These are phyloP conservation scores for Leptobrachium leishanense DNA, from an alignment of 2,113 vertebrate genomes.

Conservation along the genomic window DNA sequence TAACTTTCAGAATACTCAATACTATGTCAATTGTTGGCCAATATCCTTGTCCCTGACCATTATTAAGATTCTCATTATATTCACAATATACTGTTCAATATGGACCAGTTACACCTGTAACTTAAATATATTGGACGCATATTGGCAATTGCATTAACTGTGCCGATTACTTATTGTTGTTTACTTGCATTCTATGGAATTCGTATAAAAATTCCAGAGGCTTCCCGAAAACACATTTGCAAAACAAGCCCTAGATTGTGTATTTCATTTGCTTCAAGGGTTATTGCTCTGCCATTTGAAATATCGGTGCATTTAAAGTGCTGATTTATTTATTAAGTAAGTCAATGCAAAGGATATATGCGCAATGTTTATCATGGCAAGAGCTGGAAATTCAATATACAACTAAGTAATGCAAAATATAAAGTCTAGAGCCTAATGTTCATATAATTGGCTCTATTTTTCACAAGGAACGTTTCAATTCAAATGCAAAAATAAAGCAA, in stretches of 20 bases:
- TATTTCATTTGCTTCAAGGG: conserved; percentile 9
- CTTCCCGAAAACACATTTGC: conserved; percentile 16
- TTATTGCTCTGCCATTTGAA: conserved; percentile 14
- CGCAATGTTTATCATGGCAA: no score
- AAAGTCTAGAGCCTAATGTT: neutral
- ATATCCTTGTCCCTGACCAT: neutral
- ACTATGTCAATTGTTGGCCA: conserved; percentile 1
- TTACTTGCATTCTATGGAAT: conserved; percentile 23
- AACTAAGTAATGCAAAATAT: neutral
- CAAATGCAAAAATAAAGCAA: no score
- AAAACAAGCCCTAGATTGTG: conserved; percentile 20
- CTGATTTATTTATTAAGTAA: neutral
- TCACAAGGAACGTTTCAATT: neutral
- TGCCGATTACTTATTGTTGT: conserved; percentile 9
- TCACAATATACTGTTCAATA: neutral
- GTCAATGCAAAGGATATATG: neutral
- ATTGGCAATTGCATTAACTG: conserved; percentile 21
- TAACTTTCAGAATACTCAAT: no score
- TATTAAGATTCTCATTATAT: neutral
- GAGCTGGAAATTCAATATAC: neutral
- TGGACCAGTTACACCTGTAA: conserved; percentile 2
- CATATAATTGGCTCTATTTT: neutral
- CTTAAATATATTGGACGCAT: conserved; percentile 1
- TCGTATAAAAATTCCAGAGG: conserved; percentile 26
- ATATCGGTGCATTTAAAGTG: conserved; percentile 13